These are phyloP conservation scores for Aphelenchoides avenae DNA, from an alignment of 1,140 invertebrate genomes.

Conservation along the genomic window DNA sequence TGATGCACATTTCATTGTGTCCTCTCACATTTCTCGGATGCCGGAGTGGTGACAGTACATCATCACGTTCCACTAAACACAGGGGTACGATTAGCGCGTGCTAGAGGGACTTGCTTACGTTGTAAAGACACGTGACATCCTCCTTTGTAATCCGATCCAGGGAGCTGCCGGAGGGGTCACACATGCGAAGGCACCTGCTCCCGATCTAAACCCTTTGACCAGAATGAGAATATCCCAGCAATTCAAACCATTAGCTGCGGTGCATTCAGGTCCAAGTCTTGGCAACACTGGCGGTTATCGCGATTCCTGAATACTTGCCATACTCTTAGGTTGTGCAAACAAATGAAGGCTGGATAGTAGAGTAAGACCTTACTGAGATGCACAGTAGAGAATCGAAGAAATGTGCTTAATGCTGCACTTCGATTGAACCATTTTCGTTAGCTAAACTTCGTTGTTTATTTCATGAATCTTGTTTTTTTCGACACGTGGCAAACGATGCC, in stretches of 20 bases:
- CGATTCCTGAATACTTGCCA: no score
- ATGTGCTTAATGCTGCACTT: conserved; percentile 24
- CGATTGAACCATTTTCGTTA: conserved; percentile 16
- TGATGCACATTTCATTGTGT: no score
- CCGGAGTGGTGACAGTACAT: conserved; percentile 26
- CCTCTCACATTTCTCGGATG: conserved; percentile 30
- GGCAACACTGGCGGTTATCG: conserved; percentile 22
- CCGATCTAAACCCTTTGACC: conserved; percentile 2
- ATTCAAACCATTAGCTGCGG: conserved; percentile 12
- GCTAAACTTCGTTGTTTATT: background rate
- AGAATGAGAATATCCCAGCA: background rate
- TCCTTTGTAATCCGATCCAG: conserved; percentile 24
- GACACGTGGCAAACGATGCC: no score
- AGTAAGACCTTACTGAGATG: no score
- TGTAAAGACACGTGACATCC: conserved; percentile 24
- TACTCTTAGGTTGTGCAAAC: no score
- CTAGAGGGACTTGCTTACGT: background rate
- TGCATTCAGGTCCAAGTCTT: conserved; percentile 15
- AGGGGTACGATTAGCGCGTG: background rate
- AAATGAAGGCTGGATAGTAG: no score
- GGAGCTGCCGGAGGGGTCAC: conserved; percentile 19
- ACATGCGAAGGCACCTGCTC: conserved; percentile 23
- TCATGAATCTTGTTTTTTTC: background rate
- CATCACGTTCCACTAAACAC: conserved; percentile 15
- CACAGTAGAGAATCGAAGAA: conserved; percentile 26